Evolutionary conservation across 2,888 invertebrate species (phyloP).

Genomic region (Tineola bisselliella): DNA sequence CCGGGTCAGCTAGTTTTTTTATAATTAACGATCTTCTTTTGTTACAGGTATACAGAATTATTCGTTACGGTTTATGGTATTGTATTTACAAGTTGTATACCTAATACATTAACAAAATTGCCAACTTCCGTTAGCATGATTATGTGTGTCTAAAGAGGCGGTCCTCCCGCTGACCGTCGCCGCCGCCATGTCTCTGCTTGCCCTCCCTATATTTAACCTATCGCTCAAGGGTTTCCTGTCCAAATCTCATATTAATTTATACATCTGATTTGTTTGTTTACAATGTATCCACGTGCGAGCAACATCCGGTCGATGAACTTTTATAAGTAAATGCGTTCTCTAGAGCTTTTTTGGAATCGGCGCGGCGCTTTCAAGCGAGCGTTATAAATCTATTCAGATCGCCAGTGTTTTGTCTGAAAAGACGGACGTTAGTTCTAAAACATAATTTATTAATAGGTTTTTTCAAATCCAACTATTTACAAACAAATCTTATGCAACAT

Average conservation of each 20-base stretch:
- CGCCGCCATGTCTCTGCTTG: not conserved
- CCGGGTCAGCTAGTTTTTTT: too few relatives aligned
- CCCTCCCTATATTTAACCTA: constrained; percentile 12
- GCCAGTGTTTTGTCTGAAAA: constrained; percentile 5
- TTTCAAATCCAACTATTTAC: not conserved
- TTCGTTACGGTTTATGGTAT: not conserved
- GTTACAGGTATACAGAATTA: not conserved
- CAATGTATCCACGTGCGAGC: constrained; percentile 7
- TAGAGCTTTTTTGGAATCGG: not conserved
- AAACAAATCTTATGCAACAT: not conserved
- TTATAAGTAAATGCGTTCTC: not conserved
- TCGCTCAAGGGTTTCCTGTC: constrained; percentile 8
- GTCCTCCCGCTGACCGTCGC: not conserved
- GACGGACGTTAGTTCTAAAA: not conserved
- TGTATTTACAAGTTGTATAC: not conserved
- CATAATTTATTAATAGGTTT: not conserved
- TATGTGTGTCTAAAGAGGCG: not conserved
- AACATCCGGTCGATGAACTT: constrained; percentile 1
- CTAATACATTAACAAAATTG: not conserved
- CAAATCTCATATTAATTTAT: constrained; percentile 6
- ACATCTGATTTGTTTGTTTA: constrained; percentile 11
- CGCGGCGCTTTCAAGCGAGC: not conserved
- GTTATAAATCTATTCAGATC: constrained; percentile 6
- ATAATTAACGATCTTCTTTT: constrained; percentile 2
- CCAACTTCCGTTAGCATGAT: not conserved